phyloP scores from a whole-genome alignment of 2,888 invertebrate genomes.

The Ophion ellenae region DNA sequence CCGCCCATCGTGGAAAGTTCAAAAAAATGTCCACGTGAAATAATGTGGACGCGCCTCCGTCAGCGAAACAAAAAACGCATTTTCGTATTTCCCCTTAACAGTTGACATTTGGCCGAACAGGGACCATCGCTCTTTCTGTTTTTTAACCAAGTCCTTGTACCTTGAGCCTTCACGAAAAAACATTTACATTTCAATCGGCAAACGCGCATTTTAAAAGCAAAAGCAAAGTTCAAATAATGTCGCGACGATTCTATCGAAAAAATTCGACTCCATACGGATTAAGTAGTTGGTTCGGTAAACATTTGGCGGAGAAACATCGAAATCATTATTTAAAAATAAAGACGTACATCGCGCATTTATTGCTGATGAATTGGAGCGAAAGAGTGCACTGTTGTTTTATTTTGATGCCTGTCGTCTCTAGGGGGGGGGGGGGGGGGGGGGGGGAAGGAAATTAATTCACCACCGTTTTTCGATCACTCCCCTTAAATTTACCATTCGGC shows the following conservation, averaged over 20 bases:
- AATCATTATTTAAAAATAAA: background rate
- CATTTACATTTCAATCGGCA: background rate
- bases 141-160: background rate
- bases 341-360: background rate
- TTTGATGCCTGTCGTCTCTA: background rate
- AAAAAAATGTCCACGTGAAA: background rate
- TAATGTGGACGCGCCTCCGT: background rate
- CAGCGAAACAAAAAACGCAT: background rate
- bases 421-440: background rate
- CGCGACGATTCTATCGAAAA: background rate
- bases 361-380: background rate
- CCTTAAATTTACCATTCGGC: background rate
- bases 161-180: background rate
- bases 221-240: background rate
- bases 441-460: background rate
- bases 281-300: background rate
- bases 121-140: background rate
- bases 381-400: background rate
- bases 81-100: slow-evolving; percentile 1
- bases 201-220: background rate
- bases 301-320: background rate
- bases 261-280: background rate
- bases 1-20: background rate
- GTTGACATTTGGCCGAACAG: slow-evolving; percentile 5
- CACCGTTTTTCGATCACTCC: background rate